These are phyloP conservation scores for Limnephilus marmoratus DNA, from an alignment of 2,888 invertebrate genomes.

Conservation along the genomic window DNA sequence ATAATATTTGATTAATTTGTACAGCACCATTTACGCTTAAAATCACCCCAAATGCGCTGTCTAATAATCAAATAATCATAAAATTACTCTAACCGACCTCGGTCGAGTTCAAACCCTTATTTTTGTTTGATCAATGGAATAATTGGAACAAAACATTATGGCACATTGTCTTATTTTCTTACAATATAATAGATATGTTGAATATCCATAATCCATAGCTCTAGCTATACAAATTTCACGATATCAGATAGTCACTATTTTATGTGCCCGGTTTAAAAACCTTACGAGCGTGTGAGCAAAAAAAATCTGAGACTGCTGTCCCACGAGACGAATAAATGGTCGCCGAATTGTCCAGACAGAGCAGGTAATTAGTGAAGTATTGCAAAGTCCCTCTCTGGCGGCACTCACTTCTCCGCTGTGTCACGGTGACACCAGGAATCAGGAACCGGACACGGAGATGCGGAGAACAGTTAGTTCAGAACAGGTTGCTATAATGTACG, in stretches of 20 bases:
- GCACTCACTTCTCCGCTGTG: background rate
- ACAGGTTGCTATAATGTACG: constrained; percentile 19
- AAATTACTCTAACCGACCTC: no score
- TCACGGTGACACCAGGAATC: constrained; percentile 17
- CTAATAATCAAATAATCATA: no score
- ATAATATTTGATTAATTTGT: background rate
- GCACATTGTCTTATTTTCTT: background rate
- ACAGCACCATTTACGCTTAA: no score
- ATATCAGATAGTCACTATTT: background rate
- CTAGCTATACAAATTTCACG: background rate
- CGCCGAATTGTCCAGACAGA: no score
- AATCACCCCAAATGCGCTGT: no score
- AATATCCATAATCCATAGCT: background rate
- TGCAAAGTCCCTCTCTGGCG: constrained; percentile 7
- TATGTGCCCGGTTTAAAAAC: no score
- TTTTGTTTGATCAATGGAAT: background rate
- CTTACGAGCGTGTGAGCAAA: no score
- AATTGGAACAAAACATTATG: background rate
- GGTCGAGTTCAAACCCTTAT: no score
- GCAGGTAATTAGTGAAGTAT: background rate
- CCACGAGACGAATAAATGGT: no score
- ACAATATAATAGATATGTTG: background rate
- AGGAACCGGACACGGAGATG: constrained; percentile 29
- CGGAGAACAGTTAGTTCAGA: constrained; percentile 12
- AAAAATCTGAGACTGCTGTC: no score